Percentiles rank a stretch among this genome's conserved stretches.
Conservation (phyloP, 30 jellyfish, hydroid and myxozoan genomes). For the Mastigias papua region DNA sequence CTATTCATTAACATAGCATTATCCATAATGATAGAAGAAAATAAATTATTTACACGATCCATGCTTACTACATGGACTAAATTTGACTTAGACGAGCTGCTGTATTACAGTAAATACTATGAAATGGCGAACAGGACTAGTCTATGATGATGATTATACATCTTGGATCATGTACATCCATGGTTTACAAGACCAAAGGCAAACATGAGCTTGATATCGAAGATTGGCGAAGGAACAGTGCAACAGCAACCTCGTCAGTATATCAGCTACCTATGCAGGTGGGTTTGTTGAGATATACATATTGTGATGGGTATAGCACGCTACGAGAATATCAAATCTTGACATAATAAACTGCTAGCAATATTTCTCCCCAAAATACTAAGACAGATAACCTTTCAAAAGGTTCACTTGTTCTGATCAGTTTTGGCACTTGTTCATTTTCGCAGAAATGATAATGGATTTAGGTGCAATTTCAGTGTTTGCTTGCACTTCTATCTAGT, state of each 20-base stretch:
- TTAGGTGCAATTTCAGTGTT: too few species aligned
- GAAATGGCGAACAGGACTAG: background rate
- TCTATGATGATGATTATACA: conserved; percentile 34
- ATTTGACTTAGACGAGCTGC: background rate
- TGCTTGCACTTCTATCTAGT: too few species aligned
- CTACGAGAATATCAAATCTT: background rate
- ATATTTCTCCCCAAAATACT: background rate
- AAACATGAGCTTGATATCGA: conserved; percentile 14
- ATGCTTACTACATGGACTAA: conserved; percentile 8
- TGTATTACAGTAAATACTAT: background rate
- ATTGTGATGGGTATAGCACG: background rate
- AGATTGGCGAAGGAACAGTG: conserved; percentile 26
- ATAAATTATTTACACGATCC: conserved; percentile 36
- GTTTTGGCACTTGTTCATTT: too few species aligned
- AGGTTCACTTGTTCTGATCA: too few species aligned
- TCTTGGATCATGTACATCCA: conserved; percentile 40
- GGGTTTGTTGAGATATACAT: background rate
- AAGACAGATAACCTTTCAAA: too few species aligned
- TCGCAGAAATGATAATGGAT: too few species aligned
- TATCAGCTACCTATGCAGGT: conserved; percentile 3
- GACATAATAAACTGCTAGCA: background rate
- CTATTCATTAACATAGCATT: conserved; percentile 12
- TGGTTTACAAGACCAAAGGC: conserved; percentile 12
- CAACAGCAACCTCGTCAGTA: background rate
- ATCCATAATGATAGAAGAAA: background rate